Evolutionary conservation across 2,797 vertebrate genomes (phyloP), one percentile per base, ranked within the genome.

Genomic region (Hippocampus kuda): DNA sequence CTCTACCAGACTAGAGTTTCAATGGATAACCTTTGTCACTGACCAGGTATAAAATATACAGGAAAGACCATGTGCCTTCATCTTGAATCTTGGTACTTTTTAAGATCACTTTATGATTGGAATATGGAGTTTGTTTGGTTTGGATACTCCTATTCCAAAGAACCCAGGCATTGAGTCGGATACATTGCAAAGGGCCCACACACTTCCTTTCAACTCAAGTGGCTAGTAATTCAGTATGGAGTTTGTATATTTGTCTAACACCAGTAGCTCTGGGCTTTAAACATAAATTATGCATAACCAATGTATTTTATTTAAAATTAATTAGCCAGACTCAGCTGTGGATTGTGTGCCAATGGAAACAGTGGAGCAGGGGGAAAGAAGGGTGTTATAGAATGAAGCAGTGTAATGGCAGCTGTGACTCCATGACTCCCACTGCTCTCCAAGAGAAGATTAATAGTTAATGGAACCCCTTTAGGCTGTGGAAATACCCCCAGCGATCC

Each of bases 191-290:
- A 77, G 57, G 73, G 78, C 73, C 80, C 46, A 20, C 70, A 51
- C 74, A 80, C 84, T 80, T 83, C 70, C 79, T 84, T 78, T 83
- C 68, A 78, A 79, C 76, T 80, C 66, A 85, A 86, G 82, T 84
- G 83, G 69, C 74, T 80, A 71, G 82, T 88, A 85, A 89, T 88
- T 88, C 84, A 85, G 82, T 75, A 78, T 68, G 76, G 84, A 81
- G 79, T 83, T 86, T 89, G 91, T 91, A 76, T 91, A 89, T 92
- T 92, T 91, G 77, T 90, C 79, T 84, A 87, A 89, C 87, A 89
- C 87, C 73, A 5, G 88, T 89, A 89, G 89, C 89, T 89, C 78
- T 82, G 79, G 87, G 88, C 83, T 82, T 83, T 79, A 77, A 75
- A 74, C 82, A 88, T 90, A 87, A 88, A 90, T 91, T 89, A 90